Evolutionary conservation across 2,113 vertebrate species (phyloP), one percentile per base, ranked within the genome.

Genomic region (Paracanthobrama guichenoti): DNA sequence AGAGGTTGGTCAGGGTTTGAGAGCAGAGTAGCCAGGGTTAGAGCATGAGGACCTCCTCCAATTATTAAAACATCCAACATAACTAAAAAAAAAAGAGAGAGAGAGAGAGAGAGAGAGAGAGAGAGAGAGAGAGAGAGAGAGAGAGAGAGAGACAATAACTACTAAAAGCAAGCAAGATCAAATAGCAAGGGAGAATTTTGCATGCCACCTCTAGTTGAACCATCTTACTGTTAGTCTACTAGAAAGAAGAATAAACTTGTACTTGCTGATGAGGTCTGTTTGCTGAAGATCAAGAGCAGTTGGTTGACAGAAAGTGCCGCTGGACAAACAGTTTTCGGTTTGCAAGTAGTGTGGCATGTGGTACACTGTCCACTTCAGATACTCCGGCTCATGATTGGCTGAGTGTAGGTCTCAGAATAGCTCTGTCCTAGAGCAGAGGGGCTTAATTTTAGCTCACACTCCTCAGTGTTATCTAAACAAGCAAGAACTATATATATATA

Each of bases 1-100:
- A 85, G 69, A 75, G 55, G 79, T n/a, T 73, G 72, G 31, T 88
- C 50, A 39, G 91, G 79, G 66, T 88, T 87, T 81, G 84, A 89
- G 7, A 95, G 87, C 85, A 94, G 87, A 50, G 90, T 94, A 31
- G 93, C 91, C 74, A 95, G 86, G 72, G 91, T 95, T 89, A 95
- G 76, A 53, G 93, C 94, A 81, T 95, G 94, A 83, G 93, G 95
- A 10, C 94, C 95, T 2, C 89, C 89, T 24, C 94, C 95, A 35
- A 94, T 88, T 81, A 95, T 92, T 72, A 95, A 87, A 67, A 94
- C 93, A 82, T 95, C 94, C 6, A 94, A 76, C 72, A 93, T 90
- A 73, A 73, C 88, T 87, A 9, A 83, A 78, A 59, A 81, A 26
- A 2, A 82, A 14, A 64, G 6, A 71, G n/a, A 81, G 18, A 73